These are phyloP conservation scores for Turdus rufiventris DNA, from an alignment of 2,113 vertebrate genomes.

Conservation along the genomic window DNA sequence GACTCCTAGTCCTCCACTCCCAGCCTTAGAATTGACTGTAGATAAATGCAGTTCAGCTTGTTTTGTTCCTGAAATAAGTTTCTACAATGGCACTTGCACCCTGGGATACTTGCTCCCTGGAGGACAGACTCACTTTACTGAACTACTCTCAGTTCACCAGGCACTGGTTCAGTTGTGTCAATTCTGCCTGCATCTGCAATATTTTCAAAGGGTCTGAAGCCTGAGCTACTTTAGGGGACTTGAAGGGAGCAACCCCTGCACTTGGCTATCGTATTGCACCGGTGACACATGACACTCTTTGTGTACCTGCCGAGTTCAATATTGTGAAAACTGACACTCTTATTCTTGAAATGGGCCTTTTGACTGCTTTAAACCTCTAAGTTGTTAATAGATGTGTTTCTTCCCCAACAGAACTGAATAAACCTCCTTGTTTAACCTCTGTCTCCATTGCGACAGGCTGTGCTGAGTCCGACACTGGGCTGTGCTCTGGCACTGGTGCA, in stretches of 20 bases:
- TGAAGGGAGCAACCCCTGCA: conserved; percentile 43
- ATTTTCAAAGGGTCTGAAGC: conserved; percentile 51
- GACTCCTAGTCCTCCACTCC: neutral
- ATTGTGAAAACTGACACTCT: conserved; percentile 55
- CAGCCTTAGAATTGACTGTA: neutral
- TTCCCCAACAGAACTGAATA: conserved; percentile 54
- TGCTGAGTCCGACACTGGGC: neutral
- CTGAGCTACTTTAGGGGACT: conserved; percentile 45
- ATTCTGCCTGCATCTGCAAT: conserved; percentile 38
- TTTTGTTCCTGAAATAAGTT: conserved; percentile 61
- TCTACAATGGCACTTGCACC: conserved; percentile 29
- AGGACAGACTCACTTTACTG: conserved; percentile 43
- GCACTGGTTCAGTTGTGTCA: conserved; percentile 44
- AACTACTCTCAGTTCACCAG: neutral
- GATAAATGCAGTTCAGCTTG: conserved; percentile 50
- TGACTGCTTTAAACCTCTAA: conserved; percentile 46
- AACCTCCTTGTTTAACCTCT: conserved; percentile 66
- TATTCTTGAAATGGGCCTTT: conserved; percentile 62
- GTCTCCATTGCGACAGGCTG: neutral
- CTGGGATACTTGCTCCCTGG: conserved; percentile 29
- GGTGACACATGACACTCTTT: conserved; percentile 50
- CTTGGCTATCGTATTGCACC: conserved; percentile 13
- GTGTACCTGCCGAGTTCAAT: conserved; percentile 62
- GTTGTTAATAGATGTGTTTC: conserved; percentile 55
- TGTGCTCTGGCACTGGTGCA: neutral